Evolutionary conservation across 1,140 invertebrate genomes (phyloP), one percentile per base, ranked within the genome.

Genomic region (Eciton burchellii): DNA sequence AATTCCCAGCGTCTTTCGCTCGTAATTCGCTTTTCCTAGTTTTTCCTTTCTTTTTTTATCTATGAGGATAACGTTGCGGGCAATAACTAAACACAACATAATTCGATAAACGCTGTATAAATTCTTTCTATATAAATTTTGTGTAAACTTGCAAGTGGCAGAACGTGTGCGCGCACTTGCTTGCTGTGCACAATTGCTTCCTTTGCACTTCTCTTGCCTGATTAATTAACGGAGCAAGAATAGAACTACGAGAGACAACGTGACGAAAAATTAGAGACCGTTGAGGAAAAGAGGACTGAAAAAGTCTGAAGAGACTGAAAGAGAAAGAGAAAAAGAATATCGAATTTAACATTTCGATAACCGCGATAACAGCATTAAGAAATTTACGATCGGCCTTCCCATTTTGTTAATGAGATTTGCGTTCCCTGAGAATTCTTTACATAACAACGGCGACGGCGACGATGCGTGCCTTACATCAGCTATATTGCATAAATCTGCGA

Each of bases 381-480:
- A 63, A 43, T 45, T 63, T 45, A 43, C n/a, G 21, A 63, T 63
- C 62, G 19, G 19, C 8, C 4, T 35, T 63, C 43, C 43, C 19
- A 45, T 63, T 35, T 63, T 72, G 8, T 29, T 72, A 72, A 43
- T 21, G n/a, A 1, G 47, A 71, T 56, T 72, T 29, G 21, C 35
- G 14, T 19, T 24, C 1, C 9, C 21, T 57, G 56, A 72, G 35
- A 43, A 24, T 41, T 3, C 8, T 59, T 59, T 43, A 19, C 2
- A 70, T 4, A 56, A 71, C 4, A 56, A 71, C 35, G 16, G 16
- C 9, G 9, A 59, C 1, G 8, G 19, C 21, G 5, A 24, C 29
- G 6, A n/a, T 57, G 14, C 9, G n/a, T 9, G 9, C 0, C 19
- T 41, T 19, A 3, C 54, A 56, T 71, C 29, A 35, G 12, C 12